These are phyloP conservation scores for Malurus leucopterus DNA, from an alignment of 2,797 vertebrate species.

Conservation along the genomic window DNA sequence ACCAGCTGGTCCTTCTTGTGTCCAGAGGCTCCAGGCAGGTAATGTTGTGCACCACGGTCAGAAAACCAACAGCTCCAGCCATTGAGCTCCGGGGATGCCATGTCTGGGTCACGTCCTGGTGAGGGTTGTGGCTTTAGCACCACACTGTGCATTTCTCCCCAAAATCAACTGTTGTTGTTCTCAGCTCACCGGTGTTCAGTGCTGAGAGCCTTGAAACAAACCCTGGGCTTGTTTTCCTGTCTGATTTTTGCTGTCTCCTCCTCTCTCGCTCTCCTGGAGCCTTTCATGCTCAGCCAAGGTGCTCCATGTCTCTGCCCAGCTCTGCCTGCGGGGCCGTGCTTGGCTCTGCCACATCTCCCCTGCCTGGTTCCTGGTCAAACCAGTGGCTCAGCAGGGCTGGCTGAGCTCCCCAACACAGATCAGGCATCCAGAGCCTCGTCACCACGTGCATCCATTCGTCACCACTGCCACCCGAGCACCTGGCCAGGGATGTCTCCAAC, in stretches of 20 bases:
- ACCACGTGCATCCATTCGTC: not conserved
- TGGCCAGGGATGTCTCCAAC: rapidly evolving
- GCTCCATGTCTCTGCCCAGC: not conserved
- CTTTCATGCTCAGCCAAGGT: not conserved
- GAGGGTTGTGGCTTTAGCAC: not conserved
- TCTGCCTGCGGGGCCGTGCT: not conserved
- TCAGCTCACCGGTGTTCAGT: not conserved
- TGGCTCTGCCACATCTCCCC: not conserved
- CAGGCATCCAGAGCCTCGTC: not conserved
- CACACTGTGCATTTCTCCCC: not conserved
- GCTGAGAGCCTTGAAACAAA: not conserved
- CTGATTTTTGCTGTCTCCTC: not conserved
- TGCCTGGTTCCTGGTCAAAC: not conserved
- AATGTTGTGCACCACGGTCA: not conserved
- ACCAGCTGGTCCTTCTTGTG: too few species aligned
- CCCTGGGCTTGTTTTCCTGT: not conserved
- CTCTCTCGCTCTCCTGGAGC: not conserved
- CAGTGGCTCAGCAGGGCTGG: not conserved
- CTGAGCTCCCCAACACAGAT: not conserved
- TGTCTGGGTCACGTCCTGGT: rapidly evolving
- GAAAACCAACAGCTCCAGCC: not conserved
- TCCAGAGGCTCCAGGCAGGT: not conserved
- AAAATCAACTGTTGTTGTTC: not conserved
- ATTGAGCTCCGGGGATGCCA: rapidly evolving
- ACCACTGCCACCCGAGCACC: not conserved